Base-by-base conservation (phyloP, 2,113 vertebrate species). In the Gadus chalcogrammus region DNA sequence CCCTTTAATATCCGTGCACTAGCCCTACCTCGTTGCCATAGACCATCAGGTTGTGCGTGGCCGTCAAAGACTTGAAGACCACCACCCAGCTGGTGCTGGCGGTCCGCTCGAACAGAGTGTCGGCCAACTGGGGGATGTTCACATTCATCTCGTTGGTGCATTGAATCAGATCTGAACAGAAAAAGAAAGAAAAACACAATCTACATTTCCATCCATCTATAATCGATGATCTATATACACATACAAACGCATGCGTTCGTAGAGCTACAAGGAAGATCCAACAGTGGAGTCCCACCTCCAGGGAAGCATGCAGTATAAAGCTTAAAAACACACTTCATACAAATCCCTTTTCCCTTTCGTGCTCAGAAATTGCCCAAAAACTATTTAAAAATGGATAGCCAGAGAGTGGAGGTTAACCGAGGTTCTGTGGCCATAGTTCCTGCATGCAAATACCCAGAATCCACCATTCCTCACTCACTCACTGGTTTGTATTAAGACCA, bases 111-210 rank as follows among this genome's bases (percentile, higher is more conserved):
- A 96, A 96, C 83, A 96, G 92, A 72, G 93, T 96, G 90, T 96
- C 95, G 0, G 95, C 95, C 91, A 96, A 84, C 15, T 96, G 95
- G 58, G 95, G 95, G 90, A 96, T 96, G 89, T 95, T 96, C 78
- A 96, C 95, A 74, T 96, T 96, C 94, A 96, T 95, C 87, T 96
- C 95, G 79, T 95, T 96, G 69, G 94, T 96, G 81, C 94, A 96
- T 77, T 95, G 94, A 87, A 95, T 96, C 91, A 96, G 90, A 84
- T 95, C 95, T 96, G 91, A 18, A 69, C 15, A 65, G 12, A 31
- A 58, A 70, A 12, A 67, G 6, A 63, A 5, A 61, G 16, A 70
- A 1, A 72, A 24, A 65, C 6, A 63, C 4, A 56, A 13, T 66
- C 1, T 69, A 24, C 15, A 59, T 11, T 24, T 42, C 11, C 38